Conservation (phyloP, 2,113 vertebrate species). For the Nicator chloris region DNA sequence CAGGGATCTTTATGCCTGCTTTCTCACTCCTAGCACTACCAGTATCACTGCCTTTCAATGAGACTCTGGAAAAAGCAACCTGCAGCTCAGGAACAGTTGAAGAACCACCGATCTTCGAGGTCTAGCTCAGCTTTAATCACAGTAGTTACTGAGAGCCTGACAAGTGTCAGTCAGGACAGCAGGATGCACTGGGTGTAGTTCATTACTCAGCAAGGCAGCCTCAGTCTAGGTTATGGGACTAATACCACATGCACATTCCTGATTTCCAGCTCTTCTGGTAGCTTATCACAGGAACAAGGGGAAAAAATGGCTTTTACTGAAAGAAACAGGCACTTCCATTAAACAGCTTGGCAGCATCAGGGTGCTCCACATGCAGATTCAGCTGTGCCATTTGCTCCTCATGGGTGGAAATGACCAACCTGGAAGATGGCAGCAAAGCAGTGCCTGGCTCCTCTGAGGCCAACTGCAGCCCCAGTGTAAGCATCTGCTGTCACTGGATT, state of each 20-base stretch:
- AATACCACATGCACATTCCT: neutral
- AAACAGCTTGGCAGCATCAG: neutral
- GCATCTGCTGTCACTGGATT: neutral
- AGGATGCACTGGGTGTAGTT: neutral
- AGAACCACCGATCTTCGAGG: neutral
- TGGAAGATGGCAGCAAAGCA: neutral
- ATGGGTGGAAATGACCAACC: rapidly evolving
- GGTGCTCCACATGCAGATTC: rapidly evolving
- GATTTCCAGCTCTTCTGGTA: neutral
- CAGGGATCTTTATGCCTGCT: neutral
- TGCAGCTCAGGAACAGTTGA: neutral
- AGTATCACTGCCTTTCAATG: neutral
- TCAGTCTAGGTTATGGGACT: neutral
- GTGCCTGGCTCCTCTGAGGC: neutral
- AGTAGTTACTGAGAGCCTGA: neutral
- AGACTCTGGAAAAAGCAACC: neutral
- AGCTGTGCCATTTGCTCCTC: neutral
- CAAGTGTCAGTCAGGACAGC: neutral
- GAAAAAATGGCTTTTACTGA: neutral
- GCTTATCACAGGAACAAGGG: neutral
- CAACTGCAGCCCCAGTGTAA: neutral
- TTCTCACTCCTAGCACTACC: neutral
- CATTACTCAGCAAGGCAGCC: neutral
- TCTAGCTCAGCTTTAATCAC: neutral
- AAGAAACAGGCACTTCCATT: neutral